Evolutionary conservation across 2,888 invertebrate species (phyloP).

Genomic region (Apamea sordens): DNA sequence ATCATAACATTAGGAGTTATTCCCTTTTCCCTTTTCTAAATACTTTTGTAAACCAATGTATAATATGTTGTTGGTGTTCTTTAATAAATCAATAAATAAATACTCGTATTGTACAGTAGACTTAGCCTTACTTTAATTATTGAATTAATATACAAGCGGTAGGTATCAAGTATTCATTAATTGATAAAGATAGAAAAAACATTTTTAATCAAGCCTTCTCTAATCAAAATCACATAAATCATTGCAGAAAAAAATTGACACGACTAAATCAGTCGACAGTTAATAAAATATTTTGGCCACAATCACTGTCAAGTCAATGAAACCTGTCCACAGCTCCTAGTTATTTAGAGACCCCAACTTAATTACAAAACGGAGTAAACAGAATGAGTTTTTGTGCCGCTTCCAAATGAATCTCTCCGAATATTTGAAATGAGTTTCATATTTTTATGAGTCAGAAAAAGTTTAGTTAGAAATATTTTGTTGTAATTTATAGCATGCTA

Average conservation of each 20-base stretch:
- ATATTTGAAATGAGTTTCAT: conserved; percentile 67
- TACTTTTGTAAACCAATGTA: neutral
- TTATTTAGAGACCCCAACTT: conserved; percentile 51
- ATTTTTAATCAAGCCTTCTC: conserved; percentile 9
- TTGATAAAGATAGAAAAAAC: neutral
- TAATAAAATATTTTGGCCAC: conserved; percentile 47
- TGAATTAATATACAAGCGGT: neutral
- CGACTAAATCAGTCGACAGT: conserved; percentile 34
- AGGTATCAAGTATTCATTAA: neutral
- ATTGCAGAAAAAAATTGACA: conserved; percentile 18
- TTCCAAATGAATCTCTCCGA: conserved; percentile 59
- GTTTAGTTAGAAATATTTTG: conserved; percentile 68
- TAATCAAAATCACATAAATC: conserved; percentile 40
- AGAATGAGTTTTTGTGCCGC: conserved; percentile 57
- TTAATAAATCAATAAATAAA: neutral
- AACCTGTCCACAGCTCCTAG: conserved; percentile 47
- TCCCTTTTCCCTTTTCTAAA: too few species aligned
- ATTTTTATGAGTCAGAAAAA: conserved; percentile 70
- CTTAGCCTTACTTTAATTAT: neutral
- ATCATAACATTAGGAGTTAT: too few species aligned
- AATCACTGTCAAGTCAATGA: conserved; percentile 45
- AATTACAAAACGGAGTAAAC: conserved; percentile 67
- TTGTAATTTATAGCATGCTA: conserved; percentile 80
- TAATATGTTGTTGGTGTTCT: neutral
- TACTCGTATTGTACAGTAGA: neutral